phyloP scores from a whole-genome alignment of 2,113 vertebrate species.

The Clarias batrachus region DNA sequence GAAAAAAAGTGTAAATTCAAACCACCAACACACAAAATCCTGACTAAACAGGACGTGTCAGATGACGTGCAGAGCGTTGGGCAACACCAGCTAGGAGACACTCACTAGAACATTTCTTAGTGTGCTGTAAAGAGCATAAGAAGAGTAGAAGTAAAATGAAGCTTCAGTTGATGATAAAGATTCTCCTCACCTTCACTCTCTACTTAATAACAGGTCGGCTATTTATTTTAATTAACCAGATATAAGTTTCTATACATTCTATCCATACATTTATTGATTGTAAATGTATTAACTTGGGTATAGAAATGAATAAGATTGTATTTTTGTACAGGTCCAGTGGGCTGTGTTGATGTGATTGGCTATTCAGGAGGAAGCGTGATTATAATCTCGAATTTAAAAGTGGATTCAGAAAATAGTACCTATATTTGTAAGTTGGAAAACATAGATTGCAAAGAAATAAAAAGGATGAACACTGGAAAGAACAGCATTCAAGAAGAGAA shows the following conservation, averaged over 20 bases:
- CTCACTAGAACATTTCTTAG: neutral
- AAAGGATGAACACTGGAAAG: neutral
- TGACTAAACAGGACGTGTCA: neutral
- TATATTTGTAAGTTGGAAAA: neutral
- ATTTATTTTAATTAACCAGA: neutral
- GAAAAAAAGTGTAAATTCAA: too few species aligned
- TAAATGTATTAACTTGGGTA: neutral
- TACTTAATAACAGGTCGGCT: constrained; percentile 35
- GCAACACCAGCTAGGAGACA: neutral
- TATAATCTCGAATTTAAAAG: neutral
- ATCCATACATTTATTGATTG: too few species aligned
- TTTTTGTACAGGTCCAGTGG: neutral
- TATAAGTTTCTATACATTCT: too few species aligned
- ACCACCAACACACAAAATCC: neutral
- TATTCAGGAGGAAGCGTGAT: constrained; percentile 4
- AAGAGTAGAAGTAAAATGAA: neutral
- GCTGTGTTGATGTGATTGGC: neutral
- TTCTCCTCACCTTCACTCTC: constrained; percentile 26
- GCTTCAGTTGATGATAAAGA: neutral
- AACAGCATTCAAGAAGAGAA: neutral
- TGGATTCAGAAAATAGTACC: neutral
- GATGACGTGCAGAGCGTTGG: too few species aligned
- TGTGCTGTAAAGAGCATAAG: neutral
- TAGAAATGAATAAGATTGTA: neutral
- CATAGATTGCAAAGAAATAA: neutral